phyloP scores from a whole-genome alignment of 2,113 vertebrate species.

The Cathartes aura region DNA sequence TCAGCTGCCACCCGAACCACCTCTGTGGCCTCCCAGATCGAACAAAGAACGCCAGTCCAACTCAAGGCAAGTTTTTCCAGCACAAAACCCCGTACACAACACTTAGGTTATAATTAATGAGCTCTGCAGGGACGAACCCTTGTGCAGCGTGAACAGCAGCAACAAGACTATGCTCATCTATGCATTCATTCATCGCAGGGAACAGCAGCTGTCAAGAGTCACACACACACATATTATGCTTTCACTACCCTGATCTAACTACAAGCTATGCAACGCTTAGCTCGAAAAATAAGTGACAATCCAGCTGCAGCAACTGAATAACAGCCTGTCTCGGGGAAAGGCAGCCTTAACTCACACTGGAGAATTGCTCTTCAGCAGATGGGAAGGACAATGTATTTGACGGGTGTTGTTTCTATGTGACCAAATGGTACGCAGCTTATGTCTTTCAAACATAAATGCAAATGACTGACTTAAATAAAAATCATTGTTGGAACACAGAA shows the following conservation, averaged over 20 bases:
- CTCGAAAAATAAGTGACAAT: background rate
- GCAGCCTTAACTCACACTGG: background rate
- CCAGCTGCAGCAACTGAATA: slow-evolving; percentile 13
- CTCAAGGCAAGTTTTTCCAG: background rate
- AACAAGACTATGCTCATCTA: background rate
- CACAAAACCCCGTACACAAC: background rate
- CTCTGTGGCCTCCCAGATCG: background rate
- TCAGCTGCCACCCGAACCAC: background rate
- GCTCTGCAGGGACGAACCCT: background rate
- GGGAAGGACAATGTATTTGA: background rate
- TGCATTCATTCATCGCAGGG: background rate
- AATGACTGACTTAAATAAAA: background rate
- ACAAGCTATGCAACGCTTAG: background rate
- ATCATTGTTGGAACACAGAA: background rate
- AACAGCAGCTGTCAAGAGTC: slow-evolving; percentile 4
- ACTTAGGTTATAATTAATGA: background rate
- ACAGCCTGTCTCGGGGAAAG: background rate
- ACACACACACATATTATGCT: background rate
- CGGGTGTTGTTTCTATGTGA: background rate
- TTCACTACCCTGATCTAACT: background rate
- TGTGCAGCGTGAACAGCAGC: background rate
- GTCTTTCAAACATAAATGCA: slow-evolving; percentile 3
- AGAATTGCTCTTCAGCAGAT: background rate
- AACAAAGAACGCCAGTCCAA: background rate
- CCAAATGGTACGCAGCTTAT: background rate